Evolutionary conservation across 2,113 vertebrate genomes (phyloP), one percentile per base, ranked within the genome.

Genomic region (Lagopus leucura): DNA sequence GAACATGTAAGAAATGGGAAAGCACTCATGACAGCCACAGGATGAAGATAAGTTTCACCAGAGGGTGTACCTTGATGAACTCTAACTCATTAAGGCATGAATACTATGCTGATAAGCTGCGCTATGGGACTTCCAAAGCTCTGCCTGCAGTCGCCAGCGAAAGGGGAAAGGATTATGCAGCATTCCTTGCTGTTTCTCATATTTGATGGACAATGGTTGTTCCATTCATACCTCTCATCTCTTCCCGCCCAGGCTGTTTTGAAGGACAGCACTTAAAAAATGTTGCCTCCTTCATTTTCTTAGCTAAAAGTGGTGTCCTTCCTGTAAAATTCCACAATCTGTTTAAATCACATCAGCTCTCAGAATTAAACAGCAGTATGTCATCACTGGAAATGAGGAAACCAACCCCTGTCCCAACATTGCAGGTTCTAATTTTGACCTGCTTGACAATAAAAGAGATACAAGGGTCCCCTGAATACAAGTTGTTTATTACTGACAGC

Each of bases 191-290:
- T 75, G 43, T 82, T 82, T 61, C 47, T 71, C 60, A 15, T 7
- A 20, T 5, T 57, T 20, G 57, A 38, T 70, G 80, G 15, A 88
- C 25, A 1, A 15, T 70, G 60, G 40, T 47, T 90, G 32, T 50
- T 90, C 84, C 40, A 6, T 76, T 95, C 93, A 94, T 92, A 97
- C 65, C 93, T 98, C 96, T 97, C 97, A 95, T 60, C 88, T 91
- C 57, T 93, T 86, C 87, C 81, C 80, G 28, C n/a, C 19, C 36
- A 54, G 34, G 38, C 12, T 11, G 64, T 76, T 89, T 42, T 22
- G 20, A 90, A 66, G 45, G 52, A 65, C 8, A 78, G 14, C 10
- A 21, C 22, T 52, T 42, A 40, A 92, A 90, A 82, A 42, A 42
- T 10, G 10, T 28, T 40, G 75, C 16, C 6, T 10, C 3, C 30